Evolutionary conservation across 2,888 invertebrate genomes (phyloP), one percentile per base, ranked within the genome.

Genomic region (Halocaridina rubra): DNA sequence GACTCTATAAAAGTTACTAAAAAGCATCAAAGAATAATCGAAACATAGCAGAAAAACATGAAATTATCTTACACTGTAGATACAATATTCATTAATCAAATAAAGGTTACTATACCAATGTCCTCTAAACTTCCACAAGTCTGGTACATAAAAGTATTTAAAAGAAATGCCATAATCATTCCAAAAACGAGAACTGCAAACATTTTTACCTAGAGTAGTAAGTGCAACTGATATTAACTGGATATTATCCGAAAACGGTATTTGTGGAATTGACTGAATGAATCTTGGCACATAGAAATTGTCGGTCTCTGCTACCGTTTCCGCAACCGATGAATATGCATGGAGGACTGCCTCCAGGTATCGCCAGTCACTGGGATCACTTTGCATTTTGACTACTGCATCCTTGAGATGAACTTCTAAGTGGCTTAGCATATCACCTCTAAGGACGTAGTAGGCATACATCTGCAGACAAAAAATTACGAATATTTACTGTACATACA

Each of bases 261-360:
- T 88, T 33, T 86, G 88, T 33, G 88, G 88, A 29, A 88, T 88
- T 67, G 82, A 82, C 57, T 88, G 88, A 64, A 88, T 84, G 39
- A 88, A 88, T 19, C 88, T 46, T 24, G 86, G 88, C 16, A 88
- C 84, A 72, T 86, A 86, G 27, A 80, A 84, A 64, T 81, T 86
- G 64, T 88, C 88, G 30, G 86, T 79, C 61, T 88, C 88, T 0
- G 86, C 86, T 57, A 88, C 88, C n/a, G 88, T 88, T 59, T 88
- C 88, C 0, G 88, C 88, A 27, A 88, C 84, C n/a, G 88, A 88
- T 16, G 88, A 85, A 61, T 88, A 88, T 16, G 88, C 88, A 32
- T 88, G 88, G 16, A 88, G 81, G 29, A 88, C 77, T n/a, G 88
- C 85, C 69, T 88, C 88, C 19, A 88, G 75, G 46, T 85, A 85